These are phyloP conservation scores for Megaleporinus macrocephalus DNA, from an alignment of 2,113 vertebrate genomes.

Conservation along the genomic window DNA sequence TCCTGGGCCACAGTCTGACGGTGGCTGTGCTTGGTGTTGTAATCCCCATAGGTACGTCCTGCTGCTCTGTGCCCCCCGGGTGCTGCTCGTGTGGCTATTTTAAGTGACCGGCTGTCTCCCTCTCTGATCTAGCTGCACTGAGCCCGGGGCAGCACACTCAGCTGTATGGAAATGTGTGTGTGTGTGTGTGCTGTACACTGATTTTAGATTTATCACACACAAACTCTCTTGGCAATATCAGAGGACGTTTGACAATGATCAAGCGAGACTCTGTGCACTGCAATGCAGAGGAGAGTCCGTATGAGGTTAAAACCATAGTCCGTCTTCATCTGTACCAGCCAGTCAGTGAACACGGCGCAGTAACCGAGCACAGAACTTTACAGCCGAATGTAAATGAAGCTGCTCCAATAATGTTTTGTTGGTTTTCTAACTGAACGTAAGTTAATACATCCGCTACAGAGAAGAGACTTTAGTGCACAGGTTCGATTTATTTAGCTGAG, in stretches of 20 bases:
- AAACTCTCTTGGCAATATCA: background rate
- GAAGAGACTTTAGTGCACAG: too few species aligned
- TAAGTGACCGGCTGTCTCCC: constrained; percentile 25
- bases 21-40: constrained; percentile 91
- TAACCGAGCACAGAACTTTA: too few species aligned
- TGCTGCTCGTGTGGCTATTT: constrained; percentile 44
- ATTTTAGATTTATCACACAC: constrained; percentile 5
- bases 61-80: constrained; percentile 10
- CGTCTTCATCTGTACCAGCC: background rate
- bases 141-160: constrained; percentile 28
- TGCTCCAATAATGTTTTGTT: too few species aligned
- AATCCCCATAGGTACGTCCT: constrained; percentile 90
- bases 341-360: too few species aligned
- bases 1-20: constrained; percentile 89
- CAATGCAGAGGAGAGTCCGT: constrained; percentile 19
- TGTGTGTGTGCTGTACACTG: constrained; percentile 27
- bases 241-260: constrained; percentile 17
- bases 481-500: too few species aligned
- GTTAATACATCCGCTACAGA: too few species aligned
- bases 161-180: constrained; percentile 40
- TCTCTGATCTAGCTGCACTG: constrained; percentile 15
- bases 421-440: too few species aligned
- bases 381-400: too few species aligned
- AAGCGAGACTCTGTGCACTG: constrained; percentile 19
- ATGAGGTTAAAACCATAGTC: background rate